phyloP scores from a whole-genome alignment of 2,888 invertebrate species.

The Drosophila picticornis region DNA sequence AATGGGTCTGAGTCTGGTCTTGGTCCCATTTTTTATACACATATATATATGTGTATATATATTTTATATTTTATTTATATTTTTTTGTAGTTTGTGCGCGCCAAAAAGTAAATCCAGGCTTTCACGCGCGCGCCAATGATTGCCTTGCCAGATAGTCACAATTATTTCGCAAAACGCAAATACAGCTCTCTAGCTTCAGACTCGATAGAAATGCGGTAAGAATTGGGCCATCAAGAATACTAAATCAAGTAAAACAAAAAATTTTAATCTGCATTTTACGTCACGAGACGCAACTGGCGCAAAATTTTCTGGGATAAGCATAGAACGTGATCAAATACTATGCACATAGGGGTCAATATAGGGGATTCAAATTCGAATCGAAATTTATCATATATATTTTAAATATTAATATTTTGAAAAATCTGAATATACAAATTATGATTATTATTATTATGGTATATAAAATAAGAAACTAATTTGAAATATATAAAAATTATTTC shows the following conservation, averaged over 20 bases:
- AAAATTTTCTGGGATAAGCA: constrained; percentile 46
- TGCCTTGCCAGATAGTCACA: constrained; percentile 38
- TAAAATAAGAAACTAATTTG: neutral
- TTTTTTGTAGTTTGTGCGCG: constrained; percentile 47
- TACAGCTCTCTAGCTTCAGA: constrained; percentile 23
- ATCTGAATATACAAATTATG: neutral
- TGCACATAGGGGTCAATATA: neutral
- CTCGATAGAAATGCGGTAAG: constrained; percentile 26
- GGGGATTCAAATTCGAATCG: neutral
- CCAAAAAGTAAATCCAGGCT: constrained; percentile 64
- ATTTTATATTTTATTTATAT: no score
- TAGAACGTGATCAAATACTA: neutral
- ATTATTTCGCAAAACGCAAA: constrained; percentile 6
- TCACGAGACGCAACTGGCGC: constrained; percentile 46
- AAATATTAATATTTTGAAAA: neutral
- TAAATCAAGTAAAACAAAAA: constrained; percentile 17
- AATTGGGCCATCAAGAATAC: constrained; percentile 60
- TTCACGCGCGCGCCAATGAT: constrained; percentile 49
- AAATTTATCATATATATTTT: neutral
- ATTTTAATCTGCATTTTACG: constrained; percentile 33
- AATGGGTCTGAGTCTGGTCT: constrained; percentile 45
- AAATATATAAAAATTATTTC: neutral
- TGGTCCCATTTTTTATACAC: constrained; percentile 29
- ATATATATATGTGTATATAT: neutral
- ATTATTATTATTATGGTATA: neutral